A percentile compares a stretch with the other conserved stretches of the same genome.
These are phyloP conservation scores for Salvelinus fontinalis DNA, from an alignment of 2,113 vertebrate species.

Conservation along the genomic window DNA sequence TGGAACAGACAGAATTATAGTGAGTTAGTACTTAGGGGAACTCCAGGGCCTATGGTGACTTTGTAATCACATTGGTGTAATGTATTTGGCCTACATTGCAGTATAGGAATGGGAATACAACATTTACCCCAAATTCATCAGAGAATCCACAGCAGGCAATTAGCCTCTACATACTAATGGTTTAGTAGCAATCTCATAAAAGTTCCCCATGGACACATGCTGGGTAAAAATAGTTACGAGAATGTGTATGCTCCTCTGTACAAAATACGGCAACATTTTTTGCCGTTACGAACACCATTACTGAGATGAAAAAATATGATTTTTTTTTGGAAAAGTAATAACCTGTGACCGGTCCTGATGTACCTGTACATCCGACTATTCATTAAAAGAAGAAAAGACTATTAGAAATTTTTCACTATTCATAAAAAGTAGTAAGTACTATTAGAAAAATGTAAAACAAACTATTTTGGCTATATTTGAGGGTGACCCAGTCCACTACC, in stretches of 20 bases:
- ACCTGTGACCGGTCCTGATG: not conserved
- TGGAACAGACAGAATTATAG: not conserved
- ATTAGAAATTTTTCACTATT: too few relatives aligned
- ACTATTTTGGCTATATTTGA: too few relatives aligned
- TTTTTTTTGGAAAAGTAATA: not conserved
- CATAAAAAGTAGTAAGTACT: too few relatives aligned
- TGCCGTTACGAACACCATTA: not conserved
- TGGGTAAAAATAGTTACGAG: constrained; percentile 53
- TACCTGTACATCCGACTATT: too few relatives aligned
- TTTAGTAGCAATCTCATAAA: constrained; percentile 49
- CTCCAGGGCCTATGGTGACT: not conserved
- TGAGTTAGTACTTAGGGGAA: not conserved
- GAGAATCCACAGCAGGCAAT: constrained; percentile 43
- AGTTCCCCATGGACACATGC: constrained; percentile 26
- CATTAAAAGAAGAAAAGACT: too few relatives aligned
- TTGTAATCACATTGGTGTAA: not conserved
- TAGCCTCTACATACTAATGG: constrained; percentile 43
- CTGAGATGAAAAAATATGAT: not conserved
- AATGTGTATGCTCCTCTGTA: constrained; percentile 13
- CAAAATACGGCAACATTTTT: not conserved
- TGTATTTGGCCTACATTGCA: not conserved
- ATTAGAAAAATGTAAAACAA: too few relatives aligned
- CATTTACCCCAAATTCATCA: constrained; percentile 9
- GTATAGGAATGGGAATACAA: not conserved
- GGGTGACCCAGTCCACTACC: too few relatives aligned